These are phyloP conservation scores for Rhinichthys osculus DNA, from an alignment of 2,797 vertebrate species.

Conservation along the genomic window DNA sequence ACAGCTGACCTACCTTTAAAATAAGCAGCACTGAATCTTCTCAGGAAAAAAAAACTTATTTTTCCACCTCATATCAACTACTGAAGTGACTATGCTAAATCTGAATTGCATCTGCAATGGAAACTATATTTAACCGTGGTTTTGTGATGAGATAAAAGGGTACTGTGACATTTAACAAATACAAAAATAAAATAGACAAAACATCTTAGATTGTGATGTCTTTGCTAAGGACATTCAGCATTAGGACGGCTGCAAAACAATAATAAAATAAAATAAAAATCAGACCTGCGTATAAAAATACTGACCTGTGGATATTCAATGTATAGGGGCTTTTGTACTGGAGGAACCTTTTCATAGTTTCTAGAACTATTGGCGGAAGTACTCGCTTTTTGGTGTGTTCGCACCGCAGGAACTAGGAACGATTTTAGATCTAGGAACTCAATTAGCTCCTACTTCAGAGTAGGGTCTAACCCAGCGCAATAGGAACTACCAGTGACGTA, in stretches of 20 bases:
- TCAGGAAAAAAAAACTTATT: neutral
- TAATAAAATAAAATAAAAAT: neutral
- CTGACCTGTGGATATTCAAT: neutral
- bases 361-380: too few species aligned
- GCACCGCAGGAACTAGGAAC: too few species aligned
- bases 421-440: too few species aligned
- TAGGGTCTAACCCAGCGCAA: too few species aligned
- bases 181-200: neutral
- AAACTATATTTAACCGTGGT: neutral
- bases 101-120: neutral
- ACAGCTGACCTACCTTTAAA: conserved; percentile 43
- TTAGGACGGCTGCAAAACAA: neutral
- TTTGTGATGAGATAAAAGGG: conserved; percentile 17
- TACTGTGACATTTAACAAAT: neutral
- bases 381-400: too few species aligned
- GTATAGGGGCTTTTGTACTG: too few species aligned
- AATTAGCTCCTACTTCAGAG: too few species aligned
- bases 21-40: neutral
- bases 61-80: conserved; percentile 16
- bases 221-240: neutral
- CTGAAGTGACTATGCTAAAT: neutral
- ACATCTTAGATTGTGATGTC: neutral
- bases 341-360: too few species aligned
- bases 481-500: too few species aligned
- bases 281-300: neutral